Conservation (phyloP, 1,140 invertebrate species). For the Contarinia nasturtii region DNA sequence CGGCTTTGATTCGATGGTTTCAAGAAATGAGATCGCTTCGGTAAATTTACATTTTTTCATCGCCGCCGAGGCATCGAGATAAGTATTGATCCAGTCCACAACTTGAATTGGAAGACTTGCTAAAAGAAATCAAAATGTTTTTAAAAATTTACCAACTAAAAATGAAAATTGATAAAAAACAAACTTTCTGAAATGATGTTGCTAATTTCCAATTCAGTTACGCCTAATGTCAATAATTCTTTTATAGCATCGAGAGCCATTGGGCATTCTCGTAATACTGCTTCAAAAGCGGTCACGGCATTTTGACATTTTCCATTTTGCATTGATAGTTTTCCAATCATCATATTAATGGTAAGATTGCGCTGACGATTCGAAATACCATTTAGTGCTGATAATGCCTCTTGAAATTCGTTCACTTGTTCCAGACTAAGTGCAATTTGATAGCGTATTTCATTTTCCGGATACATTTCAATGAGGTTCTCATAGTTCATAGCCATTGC, state of each 20-base stretch:
- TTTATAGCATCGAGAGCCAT: slow-evolving; percentile 49
- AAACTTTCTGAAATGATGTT: slow-evolving; percentile 38
- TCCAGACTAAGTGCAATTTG: slow-evolving; percentile 44
- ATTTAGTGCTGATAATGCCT: slow-evolving; percentile 45
- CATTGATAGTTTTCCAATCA: slow-evolving; percentile 48
- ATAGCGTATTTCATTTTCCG: slow-evolving; percentile 47
- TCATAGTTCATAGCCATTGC: slow-evolving; percentile 5
- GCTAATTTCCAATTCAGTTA: slow-evolving; percentile 49
- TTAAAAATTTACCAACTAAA: neutral
- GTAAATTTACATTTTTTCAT: slow-evolving; percentile 40
- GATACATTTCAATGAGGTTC: slow-evolving; percentile 22
- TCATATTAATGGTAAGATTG: slow-evolving; percentile 48
- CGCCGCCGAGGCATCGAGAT: slow-evolving; percentile 47
- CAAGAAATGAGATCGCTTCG: slow-evolving; percentile 37
- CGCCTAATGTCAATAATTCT: slow-evolving; percentile 42
- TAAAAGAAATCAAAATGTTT: slow-evolving; percentile 2
- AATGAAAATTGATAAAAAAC: slow-evolving; percentile 4
- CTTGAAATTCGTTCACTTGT: slow-evolving; percentile 24
- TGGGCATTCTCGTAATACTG: slow-evolving; percentile 56
- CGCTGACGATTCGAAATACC: slow-evolving; percentile 46
- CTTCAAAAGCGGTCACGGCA: slow-evolving; percentile 51
- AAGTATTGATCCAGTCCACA: slow-evolving; percentile 39
- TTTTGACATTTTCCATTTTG: slow-evolving; percentile 37
- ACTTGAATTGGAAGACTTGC: slow-evolving; percentile 21
- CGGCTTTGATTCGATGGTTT: slow-evolving; percentile 36